phyloP scores from a whole-genome alignment of 2,797 vertebrate genomes.

The Gobionotothen gibberifrons region DNA sequence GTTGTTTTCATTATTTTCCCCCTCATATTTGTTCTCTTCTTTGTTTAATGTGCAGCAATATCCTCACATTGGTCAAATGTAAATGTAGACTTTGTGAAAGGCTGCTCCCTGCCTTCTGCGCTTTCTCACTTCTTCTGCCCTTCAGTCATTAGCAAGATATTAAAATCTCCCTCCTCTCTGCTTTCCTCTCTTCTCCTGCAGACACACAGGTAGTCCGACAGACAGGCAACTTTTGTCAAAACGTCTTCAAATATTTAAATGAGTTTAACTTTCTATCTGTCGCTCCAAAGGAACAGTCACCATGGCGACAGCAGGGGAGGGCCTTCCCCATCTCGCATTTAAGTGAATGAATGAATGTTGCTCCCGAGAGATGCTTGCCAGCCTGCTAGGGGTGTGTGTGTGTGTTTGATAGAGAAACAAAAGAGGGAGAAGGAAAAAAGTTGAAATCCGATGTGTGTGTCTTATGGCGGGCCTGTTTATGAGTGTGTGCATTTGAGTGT shows the following conservation, averaged over 20 bases:
- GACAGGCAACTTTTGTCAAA: conserved; percentile 29
- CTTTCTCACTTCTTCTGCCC: conserved; percentile 32
- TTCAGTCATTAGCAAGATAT: conserved; percentile 59
- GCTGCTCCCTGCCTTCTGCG: not conserved
- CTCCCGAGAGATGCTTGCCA: conserved; percentile 16
- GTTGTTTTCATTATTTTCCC: conserved; percentile 22
- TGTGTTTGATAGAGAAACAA: conserved; percentile 24
- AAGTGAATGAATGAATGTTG: conserved; percentile 53
- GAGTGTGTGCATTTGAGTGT: conserved; percentile 17
- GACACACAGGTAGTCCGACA: conserved; percentile 13
- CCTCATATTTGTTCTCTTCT: conserved; percentile 7
- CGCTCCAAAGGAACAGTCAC: conserved; percentile 30
- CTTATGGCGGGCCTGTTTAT: conserved; percentile 5
- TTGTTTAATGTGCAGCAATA: conserved; percentile 40
- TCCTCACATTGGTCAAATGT: conserved; percentile 26
- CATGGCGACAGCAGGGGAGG: conserved; percentile 53
- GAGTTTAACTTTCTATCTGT: conserved; percentile 52
- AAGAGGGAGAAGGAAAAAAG: not conserved
- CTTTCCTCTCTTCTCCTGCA: conserved; percentile 15
- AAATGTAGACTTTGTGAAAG: conserved; percentile 25
- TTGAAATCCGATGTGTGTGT: conserved; percentile 10
- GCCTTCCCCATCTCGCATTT: conserved; percentile 37
- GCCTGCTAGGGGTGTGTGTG: not conserved
- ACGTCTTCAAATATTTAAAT: conserved; percentile 59
- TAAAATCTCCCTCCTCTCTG: conserved; percentile 11